phyloP scores from a whole-genome alignment of 2,888 invertebrate genomes.

The Mesodorylaimus sp. region DNA sequence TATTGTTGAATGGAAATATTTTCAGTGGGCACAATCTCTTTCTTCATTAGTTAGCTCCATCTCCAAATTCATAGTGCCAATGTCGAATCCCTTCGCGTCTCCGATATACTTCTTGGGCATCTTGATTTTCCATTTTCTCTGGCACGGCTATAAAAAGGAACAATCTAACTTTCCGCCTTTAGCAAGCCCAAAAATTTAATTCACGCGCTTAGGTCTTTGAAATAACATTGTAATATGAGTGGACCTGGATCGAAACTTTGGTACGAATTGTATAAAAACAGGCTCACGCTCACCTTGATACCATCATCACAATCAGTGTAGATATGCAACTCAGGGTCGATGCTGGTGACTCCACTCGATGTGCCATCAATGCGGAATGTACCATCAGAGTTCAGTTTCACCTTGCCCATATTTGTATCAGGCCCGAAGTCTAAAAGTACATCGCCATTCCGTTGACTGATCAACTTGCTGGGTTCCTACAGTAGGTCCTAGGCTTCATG shows the following conservation, averaged over 20 bases:
- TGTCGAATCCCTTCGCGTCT: neutral
- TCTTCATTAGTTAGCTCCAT: neutral
- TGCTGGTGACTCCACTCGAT: neutral
- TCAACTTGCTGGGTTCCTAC: too few relatives aligned
- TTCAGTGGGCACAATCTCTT: neutral
- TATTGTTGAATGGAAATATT: too few relatives aligned
- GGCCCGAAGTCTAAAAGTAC: neutral
- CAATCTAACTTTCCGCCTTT: neutral
- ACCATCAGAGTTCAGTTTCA: neutral
- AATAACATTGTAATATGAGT: too few relatives aligned
- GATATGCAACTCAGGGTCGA: neutral
- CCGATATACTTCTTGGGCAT: neutral
- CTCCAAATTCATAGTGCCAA: neutral
- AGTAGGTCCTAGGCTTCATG: too few relatives aligned
- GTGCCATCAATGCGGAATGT: neutral
- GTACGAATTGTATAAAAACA: too few relatives aligned
- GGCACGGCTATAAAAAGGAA: neutral
- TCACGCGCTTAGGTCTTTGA: too few relatives aligned
- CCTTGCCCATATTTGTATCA: neutral
- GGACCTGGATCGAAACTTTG: too few relatives aligned
- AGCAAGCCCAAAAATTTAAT: too few relatives aligned
- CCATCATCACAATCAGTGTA: conserved; percentile 1
- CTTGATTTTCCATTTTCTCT: neutral
- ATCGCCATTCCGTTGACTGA: too few relatives aligned
- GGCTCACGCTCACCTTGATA: too few relatives aligned